These are phyloP conservation scores for Drosophila yakuba DNA, from an alignment of 1,140 invertebrate species.

Conservation along the genomic window DNA sequence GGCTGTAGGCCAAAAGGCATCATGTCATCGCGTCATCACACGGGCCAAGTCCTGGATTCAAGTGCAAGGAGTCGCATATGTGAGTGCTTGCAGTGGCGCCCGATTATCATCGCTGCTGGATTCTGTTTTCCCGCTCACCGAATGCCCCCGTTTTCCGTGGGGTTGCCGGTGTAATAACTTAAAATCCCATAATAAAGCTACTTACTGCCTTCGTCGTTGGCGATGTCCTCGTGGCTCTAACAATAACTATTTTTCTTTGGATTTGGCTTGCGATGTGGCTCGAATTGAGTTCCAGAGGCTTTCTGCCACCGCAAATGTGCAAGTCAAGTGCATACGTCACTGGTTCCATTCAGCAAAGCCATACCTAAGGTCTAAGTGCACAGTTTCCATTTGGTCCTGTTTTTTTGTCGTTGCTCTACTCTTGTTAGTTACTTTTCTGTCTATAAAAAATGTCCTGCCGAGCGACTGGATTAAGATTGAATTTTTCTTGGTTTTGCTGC, in stretches of 20 bases:
- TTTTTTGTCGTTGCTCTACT: constrained; percentile 6
- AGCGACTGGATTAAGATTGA: constrained; percentile 75
- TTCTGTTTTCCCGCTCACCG: neutral
- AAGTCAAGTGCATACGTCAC: constrained; percentile 75
- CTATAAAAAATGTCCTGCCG: constrained; percentile 52
- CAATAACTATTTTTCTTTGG: constrained; percentile 74
- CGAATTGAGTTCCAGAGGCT: constrained; percentile 57
- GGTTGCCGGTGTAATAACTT: constrained; percentile 66
- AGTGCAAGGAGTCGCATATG: constrained; percentile 55
- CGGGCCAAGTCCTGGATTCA: constrained; percentile 35
- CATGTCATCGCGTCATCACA: constrained; percentile 50
- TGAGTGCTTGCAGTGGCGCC: constrained; percentile 34
- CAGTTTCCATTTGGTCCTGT: constrained; percentile 23
- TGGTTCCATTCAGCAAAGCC: constrained; percentile 42
- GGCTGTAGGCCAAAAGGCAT: constrained; percentile 45
- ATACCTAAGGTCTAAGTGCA: constrained; percentile 37
- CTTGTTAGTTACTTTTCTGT: constrained; percentile 32
- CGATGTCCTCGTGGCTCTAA: constrained; percentile 37
- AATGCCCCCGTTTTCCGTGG: neutral
- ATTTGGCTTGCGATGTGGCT: constrained; percentile 58
- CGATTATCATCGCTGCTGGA: constrained; percentile 18
- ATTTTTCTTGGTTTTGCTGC: constrained; percentile 53
- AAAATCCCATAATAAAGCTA: constrained; percentile 81
- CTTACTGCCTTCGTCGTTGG: constrained; percentile 49
- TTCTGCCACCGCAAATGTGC: constrained; percentile 64